Conservation (phyloP, 2,888 invertebrate genomes). For the Ennomos fuscantarius region DNA sequence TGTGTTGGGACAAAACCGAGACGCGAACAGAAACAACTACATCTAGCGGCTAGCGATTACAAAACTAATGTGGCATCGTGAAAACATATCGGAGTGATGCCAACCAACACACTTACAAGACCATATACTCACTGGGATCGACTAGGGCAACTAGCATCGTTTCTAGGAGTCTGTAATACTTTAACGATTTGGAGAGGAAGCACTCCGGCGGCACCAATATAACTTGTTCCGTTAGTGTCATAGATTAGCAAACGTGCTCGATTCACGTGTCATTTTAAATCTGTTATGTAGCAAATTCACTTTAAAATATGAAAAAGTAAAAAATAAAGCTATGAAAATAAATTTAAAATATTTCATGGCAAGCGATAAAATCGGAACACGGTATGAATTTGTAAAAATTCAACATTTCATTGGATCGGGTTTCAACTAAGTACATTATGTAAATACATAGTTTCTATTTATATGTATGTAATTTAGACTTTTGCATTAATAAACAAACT, state of each 20-base stretch:
- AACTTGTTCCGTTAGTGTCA: neutral
- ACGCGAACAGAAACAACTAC: constrained; percentile 33
- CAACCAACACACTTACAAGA: constrained; percentile 20
- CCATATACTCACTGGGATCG: constrained; percentile 22
- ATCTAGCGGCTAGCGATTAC: constrained; percentile 31
- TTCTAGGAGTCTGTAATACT: constrained; percentile 4
- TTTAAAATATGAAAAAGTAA: too few species aligned
- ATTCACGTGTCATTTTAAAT: neutral
- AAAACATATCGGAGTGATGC: constrained; percentile 45
- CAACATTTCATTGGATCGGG: constrained; percentile 1
- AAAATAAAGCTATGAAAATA: too few species aligned
- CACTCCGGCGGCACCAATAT: neutral
- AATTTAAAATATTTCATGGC: neutral
- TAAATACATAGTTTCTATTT: neutral
- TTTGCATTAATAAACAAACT: constrained; percentile 33
- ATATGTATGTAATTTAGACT: constrained; percentile 24
- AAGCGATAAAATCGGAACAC: neutral
- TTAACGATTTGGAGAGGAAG: neutral
- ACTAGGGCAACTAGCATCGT: constrained; percentile 31
- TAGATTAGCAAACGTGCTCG: neutral
- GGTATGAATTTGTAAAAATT: neutral
- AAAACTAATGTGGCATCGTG: constrained; percentile 39
- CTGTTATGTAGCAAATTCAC: too few species aligned
- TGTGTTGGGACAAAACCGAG: constrained; percentile 28
- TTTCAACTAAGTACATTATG: neutral